phyloP scores from a whole-genome alignment of 2,113 vertebrate species.

The Pluvianellus socialis region DNA sequence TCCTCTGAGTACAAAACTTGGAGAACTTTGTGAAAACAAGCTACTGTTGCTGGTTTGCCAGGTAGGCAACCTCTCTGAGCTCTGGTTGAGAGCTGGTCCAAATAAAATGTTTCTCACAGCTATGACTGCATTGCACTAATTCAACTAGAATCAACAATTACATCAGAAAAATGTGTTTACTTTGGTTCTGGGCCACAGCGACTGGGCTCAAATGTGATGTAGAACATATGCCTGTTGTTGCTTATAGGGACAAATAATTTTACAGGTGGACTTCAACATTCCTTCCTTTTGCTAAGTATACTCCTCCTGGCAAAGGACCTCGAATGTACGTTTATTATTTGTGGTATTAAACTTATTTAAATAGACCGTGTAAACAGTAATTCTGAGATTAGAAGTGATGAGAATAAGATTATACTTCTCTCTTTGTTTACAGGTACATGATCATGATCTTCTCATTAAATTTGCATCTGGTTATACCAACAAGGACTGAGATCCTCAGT shows the following conservation, averaged over 20 bases:
- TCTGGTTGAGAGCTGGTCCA: constrained; percentile 65
- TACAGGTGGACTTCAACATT: constrained; percentile 78
- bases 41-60: constrained; percentile 67
- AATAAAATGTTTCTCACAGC: constrained; percentile 75
- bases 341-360: constrained; percentile 57
- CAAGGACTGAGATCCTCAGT: background rate
- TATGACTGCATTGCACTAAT: constrained; percentile 68
- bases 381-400: constrained; percentile 25
- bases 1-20: constrained; percentile 57
- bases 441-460: background rate
- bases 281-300: constrained; percentile 43
- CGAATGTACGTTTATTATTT: constrained; percentile 63
- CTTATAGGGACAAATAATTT: constrained; percentile 77
- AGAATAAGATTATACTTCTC: background rate
- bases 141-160: constrained; percentile 79
- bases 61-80: constrained; percentile 66
- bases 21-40: constrained; percentile 64
- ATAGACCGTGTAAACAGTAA: background rate
- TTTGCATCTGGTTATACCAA: background rate
- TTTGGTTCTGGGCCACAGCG: constrained; percentile 77
- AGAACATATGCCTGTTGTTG: constrained; percentile 76
- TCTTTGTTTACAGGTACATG: background rate
- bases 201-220: constrained; percentile 73
- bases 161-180: constrained; percentile 82
- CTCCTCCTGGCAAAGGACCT: constrained; percentile 45